These are phyloP conservation scores for Morus bassanus DNA, from an alignment of 2,797 vertebrate genomes.

Conservation along the genomic window DNA sequence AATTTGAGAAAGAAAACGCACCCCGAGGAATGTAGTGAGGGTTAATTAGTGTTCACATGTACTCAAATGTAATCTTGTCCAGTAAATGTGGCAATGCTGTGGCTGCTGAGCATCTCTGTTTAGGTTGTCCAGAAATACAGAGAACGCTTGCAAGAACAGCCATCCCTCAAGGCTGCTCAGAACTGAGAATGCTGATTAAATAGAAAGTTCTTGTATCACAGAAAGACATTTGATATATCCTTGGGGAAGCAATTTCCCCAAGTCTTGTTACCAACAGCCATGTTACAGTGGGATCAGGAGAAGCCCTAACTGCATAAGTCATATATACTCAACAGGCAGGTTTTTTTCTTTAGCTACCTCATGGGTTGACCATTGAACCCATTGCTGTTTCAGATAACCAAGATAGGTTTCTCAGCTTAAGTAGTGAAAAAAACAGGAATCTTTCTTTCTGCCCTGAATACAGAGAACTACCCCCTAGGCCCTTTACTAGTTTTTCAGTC, in stretches of 20 bases:
- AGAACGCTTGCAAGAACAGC: neutral
- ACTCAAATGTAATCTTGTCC: neutral
- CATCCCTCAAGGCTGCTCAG: neutral
- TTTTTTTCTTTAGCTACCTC: neutral
- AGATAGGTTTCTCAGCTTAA: neutral
- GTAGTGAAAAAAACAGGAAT: neutral
- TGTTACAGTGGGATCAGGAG: neutral
- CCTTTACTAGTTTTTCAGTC: neutral
- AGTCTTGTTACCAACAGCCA: neutral
- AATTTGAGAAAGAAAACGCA: neutral
- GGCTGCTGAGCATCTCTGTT: neutral
- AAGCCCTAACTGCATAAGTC: neutral
- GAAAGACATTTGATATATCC: neutral
- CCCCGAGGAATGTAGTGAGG: neutral
- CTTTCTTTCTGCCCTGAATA: neutral
- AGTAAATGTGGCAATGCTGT: neutral
- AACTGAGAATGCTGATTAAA: neutral
- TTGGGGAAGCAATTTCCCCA: neutral
- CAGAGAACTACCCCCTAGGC: neutral
- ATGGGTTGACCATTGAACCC: neutral
- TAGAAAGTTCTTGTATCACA: neutral
- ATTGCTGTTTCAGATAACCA: neutral
- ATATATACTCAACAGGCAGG: neutral
- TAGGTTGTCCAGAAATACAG: neutral
- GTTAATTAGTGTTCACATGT: neutral